phyloP scores from a whole-genome alignment of 2,888 invertebrate species.

The Lasioglossum pauxillum region DNA sequence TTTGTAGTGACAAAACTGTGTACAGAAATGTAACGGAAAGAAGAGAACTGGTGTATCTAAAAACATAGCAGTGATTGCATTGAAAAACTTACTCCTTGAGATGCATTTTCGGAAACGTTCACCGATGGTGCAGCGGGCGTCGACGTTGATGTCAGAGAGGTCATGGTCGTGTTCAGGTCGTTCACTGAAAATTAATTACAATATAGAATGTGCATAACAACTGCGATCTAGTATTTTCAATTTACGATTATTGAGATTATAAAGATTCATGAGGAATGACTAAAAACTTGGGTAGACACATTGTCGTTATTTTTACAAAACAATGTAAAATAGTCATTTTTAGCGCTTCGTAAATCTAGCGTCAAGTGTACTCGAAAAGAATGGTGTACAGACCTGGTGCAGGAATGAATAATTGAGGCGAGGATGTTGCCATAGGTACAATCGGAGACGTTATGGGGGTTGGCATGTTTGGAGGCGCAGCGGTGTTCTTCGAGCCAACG shows the following conservation, averaged over 20 bases:
- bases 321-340: neutral
- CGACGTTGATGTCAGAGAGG: constrained; percentile 85
- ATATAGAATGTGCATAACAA: neutral
- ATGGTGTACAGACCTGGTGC: constrained; percentile 83
- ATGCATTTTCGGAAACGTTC: constrained; percentile 73
- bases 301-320: neutral
- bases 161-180: constrained; percentile 86
- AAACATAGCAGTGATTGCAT: neutral
- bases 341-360: neutral
- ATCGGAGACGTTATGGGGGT: constrained; percentile 84
- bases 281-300: neutral
- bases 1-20: constrained; percentile 44
- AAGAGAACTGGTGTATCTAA: neutral
- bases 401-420: constrained; percentile 86
- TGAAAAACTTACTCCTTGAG: constrained; percentile 80
- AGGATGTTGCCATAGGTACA: constrained; percentile 83
- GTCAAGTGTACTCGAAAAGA: neutral
- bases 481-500: constrained; percentile 85
- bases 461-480: constrained; percentile 77
- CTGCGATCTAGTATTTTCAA: too few species aligned
- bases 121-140: constrained; percentile 76
- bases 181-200: constrained; percentile 78
- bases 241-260: too few species aligned
- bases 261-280: too few species aligned
- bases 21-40: constrained; percentile 21